Evolutionary conservation across 2,797 vertebrate genomes (phyloP).

Genomic region (Telmatherina bonti): DNA sequence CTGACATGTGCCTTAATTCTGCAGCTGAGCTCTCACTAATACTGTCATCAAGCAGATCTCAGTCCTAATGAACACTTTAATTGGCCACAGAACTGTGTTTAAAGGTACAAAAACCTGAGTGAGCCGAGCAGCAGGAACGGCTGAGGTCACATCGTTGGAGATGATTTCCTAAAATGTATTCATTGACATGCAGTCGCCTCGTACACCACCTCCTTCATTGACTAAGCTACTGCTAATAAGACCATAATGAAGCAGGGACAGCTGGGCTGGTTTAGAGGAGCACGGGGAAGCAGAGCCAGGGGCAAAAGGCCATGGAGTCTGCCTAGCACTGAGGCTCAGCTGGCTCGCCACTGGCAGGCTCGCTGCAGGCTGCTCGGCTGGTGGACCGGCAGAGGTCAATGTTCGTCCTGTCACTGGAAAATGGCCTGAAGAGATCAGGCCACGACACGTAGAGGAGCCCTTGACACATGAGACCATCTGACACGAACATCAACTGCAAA

Average conservation of each 20-base stretch:
- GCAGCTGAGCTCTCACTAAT: slow-evolving; percentile 76
- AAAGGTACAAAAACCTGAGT: slow-evolving; percentile 48
- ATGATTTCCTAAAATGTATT: slow-evolving; percentile 31
- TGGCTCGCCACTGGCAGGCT: slow-evolving; percentile 53
- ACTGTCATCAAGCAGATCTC: slow-evolving; percentile 72
- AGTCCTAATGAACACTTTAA: slow-evolving; percentile 78
- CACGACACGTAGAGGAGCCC: slow-evolving; percentile 59
- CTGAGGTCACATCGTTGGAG: slow-evolving; percentile 21
- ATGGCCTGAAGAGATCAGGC: slow-evolving; percentile 67
- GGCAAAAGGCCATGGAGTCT: slow-evolving; percentile 53
- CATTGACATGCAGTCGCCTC: slow-evolving; percentile 13
- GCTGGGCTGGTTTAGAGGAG: slow-evolving; percentile 66
- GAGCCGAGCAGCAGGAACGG: slow-evolving; percentile 31
- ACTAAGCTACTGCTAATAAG: slow-evolving; percentile 64
- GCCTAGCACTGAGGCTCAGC: slow-evolving; percentile 60
- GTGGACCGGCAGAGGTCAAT: slow-evolving; percentile 74
- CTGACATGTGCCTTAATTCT: slow-evolving; percentile 73
- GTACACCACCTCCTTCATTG: slow-evolving; percentile 31
- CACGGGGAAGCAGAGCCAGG: slow-evolving; percentile 33
- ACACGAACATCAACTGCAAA: slow-evolving; percentile 59
- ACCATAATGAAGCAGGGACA: slow-evolving; percentile 72
- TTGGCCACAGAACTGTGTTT: slow-evolving; percentile 49
- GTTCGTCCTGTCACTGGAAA: slow-evolving; percentile 73
- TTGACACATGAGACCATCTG: slow-evolving; percentile 71
- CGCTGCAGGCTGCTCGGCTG: slow-evolving; percentile 64